Percentiles rank a stretch among this genome's conserved stretches.
These are phyloP conservation scores for Caenorhabditis plicata DNA, from an alignment of 2,888 invertebrate genomes.

Conservation along the genomic window DNA sequence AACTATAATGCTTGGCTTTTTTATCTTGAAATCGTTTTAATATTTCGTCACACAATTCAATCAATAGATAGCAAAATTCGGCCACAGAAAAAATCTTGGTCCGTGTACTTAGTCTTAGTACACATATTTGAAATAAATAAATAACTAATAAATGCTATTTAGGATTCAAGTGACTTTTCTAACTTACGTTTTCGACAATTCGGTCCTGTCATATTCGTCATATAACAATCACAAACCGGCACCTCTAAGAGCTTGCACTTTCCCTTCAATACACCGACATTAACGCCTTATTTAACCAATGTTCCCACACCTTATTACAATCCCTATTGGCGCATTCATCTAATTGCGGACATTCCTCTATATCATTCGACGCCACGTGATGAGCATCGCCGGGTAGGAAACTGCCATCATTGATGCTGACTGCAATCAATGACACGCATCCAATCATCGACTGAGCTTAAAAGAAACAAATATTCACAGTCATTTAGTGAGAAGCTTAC, in stretches of 20 bases:
- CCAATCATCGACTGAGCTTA: slow-evolving; percentile 34
- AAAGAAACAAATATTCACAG: background rate
- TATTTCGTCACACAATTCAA: too few species aligned
- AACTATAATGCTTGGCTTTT: too few species aligned
- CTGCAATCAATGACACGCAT: slow-evolving; percentile 36
- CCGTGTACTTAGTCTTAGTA: too few species aligned
- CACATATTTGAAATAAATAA: too few species aligned
- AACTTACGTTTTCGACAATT: slow-evolving; percentile 41
- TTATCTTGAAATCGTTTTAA: too few species aligned
- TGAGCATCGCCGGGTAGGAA: slow-evolving; percentile 1
- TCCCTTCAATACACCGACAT: slow-evolving; percentile 36
- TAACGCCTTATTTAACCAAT: background rate
- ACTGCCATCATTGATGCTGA: slow-evolving; percentile 20
- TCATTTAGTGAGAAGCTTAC: background rate
- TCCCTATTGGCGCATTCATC: slow-evolving; percentile 35
- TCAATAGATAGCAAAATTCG: too few species aligned
- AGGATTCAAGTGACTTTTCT: background rate
- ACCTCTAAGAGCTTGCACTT: slow-evolving; percentile 37
- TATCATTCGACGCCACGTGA: slow-evolving; percentile 16
- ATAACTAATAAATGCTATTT: background rate
- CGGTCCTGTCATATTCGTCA: slow-evolving; percentile 40
- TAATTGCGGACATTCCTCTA: slow-evolving; percentile 26
- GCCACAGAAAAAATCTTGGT: too few species aligned
- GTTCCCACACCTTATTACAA: slow-evolving; percentile 23
- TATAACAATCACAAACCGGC: slow-evolving; percentile 45